These are phyloP conservation scores for Cryptophagus acutangulus DNA, from an alignment of 2,888 invertebrate genomes.

Conservation along the genomic window DNA sequence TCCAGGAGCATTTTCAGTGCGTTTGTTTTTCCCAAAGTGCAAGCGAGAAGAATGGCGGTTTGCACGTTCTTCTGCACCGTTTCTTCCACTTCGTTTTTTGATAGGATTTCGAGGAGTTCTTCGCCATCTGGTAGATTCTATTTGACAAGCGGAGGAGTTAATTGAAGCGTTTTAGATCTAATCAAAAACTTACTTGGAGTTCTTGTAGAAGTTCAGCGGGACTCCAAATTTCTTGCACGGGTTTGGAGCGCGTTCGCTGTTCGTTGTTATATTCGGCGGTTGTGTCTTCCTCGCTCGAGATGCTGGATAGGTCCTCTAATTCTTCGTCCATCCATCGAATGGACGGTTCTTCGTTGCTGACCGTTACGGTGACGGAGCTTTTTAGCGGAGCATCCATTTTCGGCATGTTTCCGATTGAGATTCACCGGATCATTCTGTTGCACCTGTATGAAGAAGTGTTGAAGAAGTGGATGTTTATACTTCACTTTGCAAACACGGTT, in stretches of 20 bases:
- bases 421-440: not conserved
- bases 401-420: too few species aligned
- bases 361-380: not conserved
- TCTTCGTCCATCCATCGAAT: constrained; percentile 23
- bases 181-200: constrained; percentile 39
- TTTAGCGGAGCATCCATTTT: too few species aligned
- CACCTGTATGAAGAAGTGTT: not conserved
- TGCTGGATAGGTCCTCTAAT: constrained; percentile 32
- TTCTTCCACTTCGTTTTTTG: constrained; percentile 49
- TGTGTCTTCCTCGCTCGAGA: constrained; percentile 53
- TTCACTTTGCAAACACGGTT: not conserved
- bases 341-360: constrained; percentile 10
- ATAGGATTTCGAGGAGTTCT: constrained; percentile 43
- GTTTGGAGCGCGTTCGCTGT: constrained; percentile 30
- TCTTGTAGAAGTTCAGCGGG: constrained; percentile 30
- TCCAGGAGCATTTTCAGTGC: constrained; percentile 53
- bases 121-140: constrained; percentile 50
- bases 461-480: not conserved
- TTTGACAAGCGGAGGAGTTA: too few species aligned
- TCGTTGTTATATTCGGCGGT: constrained; percentile 46
- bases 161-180: too few species aligned
- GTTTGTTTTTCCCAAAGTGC: constrained; percentile 58
- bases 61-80: constrained; percentile 47
- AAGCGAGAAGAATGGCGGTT: constrained; percentile 57
- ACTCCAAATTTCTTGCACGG: constrained; percentile 44